These are phyloP conservation scores for Macrotrachela quadricornifera DNA, from an alignment of 1,140 invertebrate species.

Conservation along the genomic window DNA sequence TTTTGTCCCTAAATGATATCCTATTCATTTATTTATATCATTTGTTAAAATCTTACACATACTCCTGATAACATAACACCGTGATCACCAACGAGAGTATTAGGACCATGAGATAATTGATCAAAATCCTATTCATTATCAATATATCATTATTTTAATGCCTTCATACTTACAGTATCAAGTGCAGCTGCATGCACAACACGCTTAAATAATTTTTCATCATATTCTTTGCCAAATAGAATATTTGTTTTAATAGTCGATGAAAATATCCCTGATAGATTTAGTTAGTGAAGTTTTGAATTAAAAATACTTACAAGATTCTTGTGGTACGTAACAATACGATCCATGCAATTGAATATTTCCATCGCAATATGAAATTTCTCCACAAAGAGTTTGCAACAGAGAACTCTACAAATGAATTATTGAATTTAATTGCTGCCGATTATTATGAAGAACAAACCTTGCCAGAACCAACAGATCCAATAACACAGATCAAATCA, in stretches of 20 bases:
- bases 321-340: too few relatives aligned
- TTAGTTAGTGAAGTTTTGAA: too few relatives aligned
- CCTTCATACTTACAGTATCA: constrained; percentile 16
- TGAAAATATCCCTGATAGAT: constrained; percentile 43
- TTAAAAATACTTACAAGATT: too few relatives aligned
- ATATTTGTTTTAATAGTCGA: constrained; percentile 56
- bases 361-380: too few relatives aligned
- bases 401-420: constrained; percentile 11
- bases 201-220: constrained; percentile 14
- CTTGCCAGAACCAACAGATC: too few relatives aligned
- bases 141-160: background rate
- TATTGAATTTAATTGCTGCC: too few relatives aligned
- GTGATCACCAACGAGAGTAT: constrained; percentile 64
- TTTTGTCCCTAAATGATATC: too few relatives aligned
- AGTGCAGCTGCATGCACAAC: constrained; percentile 11
- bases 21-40: too few relatives aligned
- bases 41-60: too few relatives aligned
- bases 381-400: too few relatives aligned
- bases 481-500: constrained; percentile 26
- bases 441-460: constrained; percentile 20
- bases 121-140: constrained; percentile 43
- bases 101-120: constrained; percentile 53
- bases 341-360: too few relatives aligned
- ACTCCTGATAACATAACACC: constrained; percentile 66
- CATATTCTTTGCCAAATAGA: constrained; percentile 42